Evolutionary conservation across 2,113 vertebrate genomes (phyloP).

Genomic region (Oncorhynchus mykiss): DNA sequence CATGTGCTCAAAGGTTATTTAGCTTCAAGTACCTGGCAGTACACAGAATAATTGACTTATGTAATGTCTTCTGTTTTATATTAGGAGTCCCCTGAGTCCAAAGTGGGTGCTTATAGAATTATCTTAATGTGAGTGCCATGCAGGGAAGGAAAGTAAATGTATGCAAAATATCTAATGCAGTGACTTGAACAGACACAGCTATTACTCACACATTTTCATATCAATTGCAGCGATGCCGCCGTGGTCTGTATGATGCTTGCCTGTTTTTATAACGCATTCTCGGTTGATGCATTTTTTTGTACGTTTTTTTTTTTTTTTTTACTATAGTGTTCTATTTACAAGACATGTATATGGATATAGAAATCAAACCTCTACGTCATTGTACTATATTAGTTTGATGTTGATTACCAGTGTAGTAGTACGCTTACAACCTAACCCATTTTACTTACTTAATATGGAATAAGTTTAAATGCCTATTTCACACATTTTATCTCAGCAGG

Average conservation of each 20-base stretch:
- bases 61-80: conserved; percentile 6
- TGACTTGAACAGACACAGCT: neutral
- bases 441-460: too few species aligned
- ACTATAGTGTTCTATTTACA: too few species aligned
- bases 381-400: too few species aligned
- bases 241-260: neutral
- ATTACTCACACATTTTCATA: conserved; percentile 8
- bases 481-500: too few species aligned
- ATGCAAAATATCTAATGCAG: neutral
- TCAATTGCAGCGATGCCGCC: conserved; percentile 5
- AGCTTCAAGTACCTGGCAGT: neutral
- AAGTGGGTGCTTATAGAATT: neutral
- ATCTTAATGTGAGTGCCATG: neutral
- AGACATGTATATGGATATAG: too few species aligned
- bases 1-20: conserved; percentile 3
- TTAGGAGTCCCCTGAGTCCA: neutral
- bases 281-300: too few species aligned
- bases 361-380: too few species aligned
- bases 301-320: rapidly evolving
- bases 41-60: conserved; percentile 4
- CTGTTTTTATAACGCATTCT: neutral
- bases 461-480: too few species aligned
- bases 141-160: neutral
- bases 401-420: too few species aligned
- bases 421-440: too few species aligned